Base-by-base conservation (phyloP, 2,797 vertebrate genomes). In the Allochrocebus solatus region DNA sequence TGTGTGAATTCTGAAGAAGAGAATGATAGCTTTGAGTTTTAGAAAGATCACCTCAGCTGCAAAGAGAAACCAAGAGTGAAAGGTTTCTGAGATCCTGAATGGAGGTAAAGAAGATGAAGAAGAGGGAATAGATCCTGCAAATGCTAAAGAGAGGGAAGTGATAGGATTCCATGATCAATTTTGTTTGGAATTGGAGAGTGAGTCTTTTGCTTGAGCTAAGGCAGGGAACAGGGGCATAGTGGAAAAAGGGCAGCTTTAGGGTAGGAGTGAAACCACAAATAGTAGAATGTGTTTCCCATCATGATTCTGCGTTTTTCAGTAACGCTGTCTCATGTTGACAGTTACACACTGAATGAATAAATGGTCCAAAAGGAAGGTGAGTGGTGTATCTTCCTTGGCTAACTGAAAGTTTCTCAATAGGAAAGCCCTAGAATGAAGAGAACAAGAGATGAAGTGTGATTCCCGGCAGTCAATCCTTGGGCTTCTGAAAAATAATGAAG, bases 401-500 rank as follows among this genome's bases (percentile, higher is more conserved):
- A 88, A 78, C 1, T 55, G 90, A 67, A 93, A 92, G 39, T 17
- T 74, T 96, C 74, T 94, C 80, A 92, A 14, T 24, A 87, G 70
- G 74, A 72, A 93, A 92, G 72, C 21, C 41, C 6, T 33, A 95
- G 89, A 82, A 92, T 70, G 53, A 97, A 87, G 55, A 94, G 61
- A 79, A 92, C 55, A 83, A 83, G 78, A 82, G 80, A 85, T 53
- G 12, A 82, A 93, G 36, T 46, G 41, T 80, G 57, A 92, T 81
- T 14, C 50, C 26, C 59, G 80, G 59, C 48, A 84, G 80, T 78
- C 57, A 67, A 85, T 39, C 41, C 55, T 72, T 83, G 46, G n/a
- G 72, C 90, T 94, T 92, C 90, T 72, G 93, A 85, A 96, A 92
- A 80, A 89, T 91, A 86, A 89, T 46, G 80, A 95, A 97, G 87